phyloP scores from a whole-genome alignment of 2,888 invertebrate genomes.

The Ptilodon capucinus region DNA sequence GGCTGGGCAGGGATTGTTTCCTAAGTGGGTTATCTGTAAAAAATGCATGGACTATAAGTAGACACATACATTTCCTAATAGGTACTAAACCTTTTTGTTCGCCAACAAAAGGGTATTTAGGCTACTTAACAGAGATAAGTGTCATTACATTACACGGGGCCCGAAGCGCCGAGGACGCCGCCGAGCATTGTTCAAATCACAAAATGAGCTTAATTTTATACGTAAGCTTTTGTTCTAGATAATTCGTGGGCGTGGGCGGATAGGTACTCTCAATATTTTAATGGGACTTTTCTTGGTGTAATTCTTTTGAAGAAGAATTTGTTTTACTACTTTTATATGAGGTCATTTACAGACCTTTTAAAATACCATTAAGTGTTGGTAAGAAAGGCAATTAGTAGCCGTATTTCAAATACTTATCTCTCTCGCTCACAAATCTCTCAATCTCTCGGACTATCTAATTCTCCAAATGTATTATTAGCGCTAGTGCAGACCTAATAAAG shows the following conservation, averaged over 20 bases:
- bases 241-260: slow-evolving; percentile 8
- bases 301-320: slow-evolving; percentile 11
- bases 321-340: slow-evolving; percentile 9
- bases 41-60: not conserved
- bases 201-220: slow-evolving; percentile 27
- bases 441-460: no score
- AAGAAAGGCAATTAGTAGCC: no score
- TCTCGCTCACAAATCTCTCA: no score
- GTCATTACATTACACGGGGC: slow-evolving; percentile 6
- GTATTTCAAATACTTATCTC: no score
- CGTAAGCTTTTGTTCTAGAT: slow-evolving; percentile 21
- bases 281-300: slow-evolving; percentile 5
- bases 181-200: slow-evolving; percentile 20
- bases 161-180: slow-evolving; percentile 3
- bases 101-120: slow-evolving; percentile 5
- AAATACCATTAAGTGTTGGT: no score
- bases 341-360: slow-evolving; percentile 2
- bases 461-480: no score
- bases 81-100: not conserved
- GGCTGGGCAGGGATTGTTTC: no score
- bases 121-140: slow-evolving; percentile 12
- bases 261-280: slow-evolving; percentile 14
- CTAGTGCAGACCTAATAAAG: no score
- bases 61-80: not conserved
- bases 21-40: no score